These are phyloP conservation scores for Lampris incognitus DNA, from an alignment of 2,113 vertebrate genomes.

Conservation along the genomic window DNA sequence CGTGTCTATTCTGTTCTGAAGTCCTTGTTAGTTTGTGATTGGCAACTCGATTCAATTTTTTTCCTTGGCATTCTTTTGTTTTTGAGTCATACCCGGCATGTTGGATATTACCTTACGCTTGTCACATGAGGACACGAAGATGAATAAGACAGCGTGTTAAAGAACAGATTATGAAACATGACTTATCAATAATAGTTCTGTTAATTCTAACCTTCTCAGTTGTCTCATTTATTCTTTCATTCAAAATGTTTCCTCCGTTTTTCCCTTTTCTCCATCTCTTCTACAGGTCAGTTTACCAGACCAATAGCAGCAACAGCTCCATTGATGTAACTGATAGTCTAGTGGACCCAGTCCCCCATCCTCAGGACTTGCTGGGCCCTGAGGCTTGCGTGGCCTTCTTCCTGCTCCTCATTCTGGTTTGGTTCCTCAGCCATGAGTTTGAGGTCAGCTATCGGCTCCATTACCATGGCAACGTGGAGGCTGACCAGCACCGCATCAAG, in stretches of 20 bases:
- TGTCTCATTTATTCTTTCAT: not conserved
- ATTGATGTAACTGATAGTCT: conserved; percentile 81
- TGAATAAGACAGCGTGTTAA: too few species aligned
- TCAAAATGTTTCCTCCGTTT: conserved; percentile 76
- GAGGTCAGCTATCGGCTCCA: conserved; percentile 98
- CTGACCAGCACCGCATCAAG: conserved; percentile 95
- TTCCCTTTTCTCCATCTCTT: not conserved
- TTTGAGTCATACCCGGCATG: too few species aligned
- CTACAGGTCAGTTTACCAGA: conserved; percentile 54
- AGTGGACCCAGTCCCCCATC: conserved; percentile 62
- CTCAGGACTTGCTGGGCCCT: conserved; percentile 80
- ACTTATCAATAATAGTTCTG: not conserved
- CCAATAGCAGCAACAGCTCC: conserved; percentile 55
- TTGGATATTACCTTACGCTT: too few species aligned
- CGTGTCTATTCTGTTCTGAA: too few species aligned
- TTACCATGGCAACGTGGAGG: conserved; percentile 97
- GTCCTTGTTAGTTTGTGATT: too few species aligned
- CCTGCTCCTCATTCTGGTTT: conserved; percentile 93
- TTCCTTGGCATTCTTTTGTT: too few species aligned
- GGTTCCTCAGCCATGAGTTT: conserved; percentile 97
- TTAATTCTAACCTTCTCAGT: not conserved
- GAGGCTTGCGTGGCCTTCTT: conserved; percentile 91
- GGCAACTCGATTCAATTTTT: too few species aligned
- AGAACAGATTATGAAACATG: not conserved
- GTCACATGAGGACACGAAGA: too few species aligned